Evolutionary conservation across 2,113 vertebrate species (phyloP), one percentile per base, ranked within the genome.

Genomic region (Enhydra lutris): DNA sequence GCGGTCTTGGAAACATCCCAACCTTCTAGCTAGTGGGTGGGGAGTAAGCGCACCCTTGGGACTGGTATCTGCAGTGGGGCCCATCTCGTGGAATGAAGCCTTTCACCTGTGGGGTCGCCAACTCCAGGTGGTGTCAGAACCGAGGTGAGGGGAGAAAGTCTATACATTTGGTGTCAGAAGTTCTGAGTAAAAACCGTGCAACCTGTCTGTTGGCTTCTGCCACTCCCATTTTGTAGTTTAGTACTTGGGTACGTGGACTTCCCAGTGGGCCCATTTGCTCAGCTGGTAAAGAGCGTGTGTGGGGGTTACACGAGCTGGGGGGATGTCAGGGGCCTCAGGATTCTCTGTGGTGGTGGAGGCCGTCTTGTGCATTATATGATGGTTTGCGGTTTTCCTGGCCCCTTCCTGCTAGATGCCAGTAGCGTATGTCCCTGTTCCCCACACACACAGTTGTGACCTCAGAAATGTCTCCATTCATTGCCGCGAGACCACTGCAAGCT

Each of bases 381-480:
- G 5, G 14, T n/a, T 7, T 3, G 23, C 3, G 0, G 20, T 29
- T 59, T 31, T 31, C 47, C 20, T 6, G 3, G 61, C 45, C n/a
- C 36, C 74, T 67, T 13, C 73, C 23, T 52, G 4, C 24, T 26
- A 10, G 5, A 55, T 20, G 36, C 52, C 14, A 10, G 1, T 5
- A 26, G n/a, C 15, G 4, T 21, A 6, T 55, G 74, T 24, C 14
- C 13, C 23, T 23, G 34, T 36, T 21, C 18, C 13, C 31, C 21
- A 2, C 55, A 24, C 55, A 3, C 59, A 47, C 4, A 29, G 50
- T 1, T 6, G 4, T 17, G 73, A 45, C 18, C 67, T 20, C 82
- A 69, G 23, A 50, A 50, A 42, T 34, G 21, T 82, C 74, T 63
- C 26, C 78, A 39, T 69, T 31, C 23, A 21, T 55, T 69, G 39